Base-by-base conservation (phyloP, 2,888 invertebrate species). In the Cerceris ruficornis region DNA sequence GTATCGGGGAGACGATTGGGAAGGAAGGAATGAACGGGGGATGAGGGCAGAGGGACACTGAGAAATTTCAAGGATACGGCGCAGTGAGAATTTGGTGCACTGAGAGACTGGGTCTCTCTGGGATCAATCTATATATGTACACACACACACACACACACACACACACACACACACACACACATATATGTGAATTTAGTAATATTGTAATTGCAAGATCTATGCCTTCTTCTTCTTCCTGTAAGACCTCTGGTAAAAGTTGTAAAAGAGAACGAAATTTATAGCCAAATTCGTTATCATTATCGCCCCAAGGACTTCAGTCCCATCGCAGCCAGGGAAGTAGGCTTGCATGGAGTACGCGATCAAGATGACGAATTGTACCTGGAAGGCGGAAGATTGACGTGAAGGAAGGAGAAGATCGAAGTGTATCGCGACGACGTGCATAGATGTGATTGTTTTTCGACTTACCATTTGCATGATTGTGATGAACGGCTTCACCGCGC, bases 211-310 rank as follows among this genome's bases (percentile, higher is more conserved):
- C 15, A 6, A 8, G 15, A 28, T 55, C 17, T 55, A 55, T 15
- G 65, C 60, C 0, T 14, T 46, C 17, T 55, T 43, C 13, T 70
- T 43, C 2, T 1, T 7, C 0, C 6, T 7, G 60, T 96, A 96
- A 82, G 93, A 94, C 61, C 93, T 92, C 76, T 91, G 92, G 82
- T 95, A 96, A 89, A 96, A 96, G 67, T 95, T 93, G 72, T 94
- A 95, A 87, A 96, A 96, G 92, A 96, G 94, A 86, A 94, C 94
- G 84, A 95, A 95, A 42, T 96, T 95, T 62, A 95, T 91, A 50
- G 93, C 62, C 4, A 96, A 93, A 81, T 95, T 95, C 0, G 94
- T 91, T 49, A 94, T 91, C 87, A 94, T 95, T 50, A 95, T 0
- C 87, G 13, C 0, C 94, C 90, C 1, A 95, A 87, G 0, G 92